Evolutionary conservation across 1,140 invertebrate species (phyloP), one percentile per base, ranked within the genome.

Genomic region (Drosophila mayri): DNA sequence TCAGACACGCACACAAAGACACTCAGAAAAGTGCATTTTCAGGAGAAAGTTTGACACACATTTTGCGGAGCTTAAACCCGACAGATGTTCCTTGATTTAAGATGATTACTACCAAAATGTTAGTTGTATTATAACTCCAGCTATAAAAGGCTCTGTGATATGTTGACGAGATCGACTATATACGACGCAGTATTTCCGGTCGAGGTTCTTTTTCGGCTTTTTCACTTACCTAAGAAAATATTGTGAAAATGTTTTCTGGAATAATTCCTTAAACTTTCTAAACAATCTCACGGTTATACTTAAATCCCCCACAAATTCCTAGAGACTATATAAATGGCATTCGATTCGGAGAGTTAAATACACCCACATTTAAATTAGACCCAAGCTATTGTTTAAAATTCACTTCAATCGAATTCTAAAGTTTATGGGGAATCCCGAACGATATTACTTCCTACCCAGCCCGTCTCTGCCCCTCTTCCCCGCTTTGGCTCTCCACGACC

Each of bases 361-460:
- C 68, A 37, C 68, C 54, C 66, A 72, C 68, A 72, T 41, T 59
- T 59, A 49, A 59, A 35, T 58, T 41, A 50, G 22, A 49, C 8
- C 16, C 50, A 41, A 28, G 41, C 52, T 35, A 74, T 54, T 74
- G 71, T 74, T 74, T 74, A 46, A 74, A 74, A 54, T 74, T 74
- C 71, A 74, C 71, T 74, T 74, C 70, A 82, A 82, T 82, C 60
- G 80, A 79, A 68, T 83, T 35, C 8, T 63, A 55, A 74, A 74
- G 68, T 83, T 79, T 61, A 83, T 79, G 75, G 71, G 65, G 52
- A 79, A 64, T 65, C 66, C 58, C 79, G 47, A 66, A 67, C 18
- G 63, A 43, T 44, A 37, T 63, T 71, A 65, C 58, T 44, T 50
- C 49, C 57, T 55, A 62, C 28, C 40, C 55, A 18, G 28, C 46